phyloP scores from a whole-genome alignment of 2,888 invertebrate genomes.

The Andrena chrysosceles region DNA sequence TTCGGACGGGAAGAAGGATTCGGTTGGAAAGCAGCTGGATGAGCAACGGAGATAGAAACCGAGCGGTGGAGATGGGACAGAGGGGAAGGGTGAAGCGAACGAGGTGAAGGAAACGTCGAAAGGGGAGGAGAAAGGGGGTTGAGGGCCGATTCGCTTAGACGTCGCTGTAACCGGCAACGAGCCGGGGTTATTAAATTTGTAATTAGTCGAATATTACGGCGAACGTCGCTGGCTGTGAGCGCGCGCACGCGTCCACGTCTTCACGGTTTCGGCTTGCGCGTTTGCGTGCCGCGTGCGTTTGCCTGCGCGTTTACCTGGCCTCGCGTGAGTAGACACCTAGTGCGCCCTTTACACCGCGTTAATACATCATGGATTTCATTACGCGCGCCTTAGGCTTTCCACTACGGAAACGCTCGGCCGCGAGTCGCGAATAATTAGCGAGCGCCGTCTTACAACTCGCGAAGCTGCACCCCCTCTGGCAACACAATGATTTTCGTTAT shows the following conservation, averaged over 20 bases:
- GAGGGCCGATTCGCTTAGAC: constrained; percentile 74
- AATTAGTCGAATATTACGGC: constrained; percentile 83
- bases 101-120: constrained; percentile 15
- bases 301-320: constrained; percentile 41
- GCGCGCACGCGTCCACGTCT: constrained; percentile 14
- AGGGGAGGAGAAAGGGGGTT: constrained; percentile 1
- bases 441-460: constrained; percentile 17
- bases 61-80: neutral
- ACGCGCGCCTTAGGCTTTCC: constrained; percentile 64
- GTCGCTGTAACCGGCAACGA: constrained; percentile 79
- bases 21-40: neutral
- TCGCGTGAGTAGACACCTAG: constrained; percentile 48
- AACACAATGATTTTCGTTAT: neutral
- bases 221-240: constrained; percentile 63
- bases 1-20: constrained; percentile 27
- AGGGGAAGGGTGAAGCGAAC: neutral
- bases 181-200: constrained; percentile 82
- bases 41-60: neutral
- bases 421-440: constrained; percentile 76
- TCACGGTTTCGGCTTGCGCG: constrained; percentile 22
- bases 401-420: constrained; percentile 37
- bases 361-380: constrained; percentile 81
- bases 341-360: constrained; percentile 63
- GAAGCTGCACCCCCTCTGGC: neutral
- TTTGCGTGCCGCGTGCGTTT: constrained; percentile 47